Conservation (phyloP, 1,140 invertebrate genomes). For the Drosophila pandora region DNA sequence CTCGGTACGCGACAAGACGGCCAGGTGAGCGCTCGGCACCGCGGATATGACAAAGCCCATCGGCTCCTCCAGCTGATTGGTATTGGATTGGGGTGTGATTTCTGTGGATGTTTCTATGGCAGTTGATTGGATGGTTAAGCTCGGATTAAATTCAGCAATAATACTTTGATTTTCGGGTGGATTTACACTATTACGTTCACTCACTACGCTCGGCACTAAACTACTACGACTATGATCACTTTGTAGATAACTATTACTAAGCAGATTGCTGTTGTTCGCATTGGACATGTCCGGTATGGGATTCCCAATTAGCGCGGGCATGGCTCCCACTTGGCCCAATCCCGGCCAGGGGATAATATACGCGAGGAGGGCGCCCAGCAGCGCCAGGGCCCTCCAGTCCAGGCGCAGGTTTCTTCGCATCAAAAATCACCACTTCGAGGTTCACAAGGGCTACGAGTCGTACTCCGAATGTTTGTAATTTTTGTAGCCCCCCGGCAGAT, state of each 20-base stretch:
- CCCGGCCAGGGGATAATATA: constrained; percentile 73
- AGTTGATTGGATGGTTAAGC: constrained; percentile 61
- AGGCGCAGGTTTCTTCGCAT: constrained; percentile 83
- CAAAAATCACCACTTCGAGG: constrained; percentile 73
- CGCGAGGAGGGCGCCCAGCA: constrained; percentile 83
- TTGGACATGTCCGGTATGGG: constrained; percentile 30
- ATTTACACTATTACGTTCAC: constrained; percentile 73
- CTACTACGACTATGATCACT: constrained; percentile 77
- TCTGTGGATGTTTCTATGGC: constrained; percentile 51
- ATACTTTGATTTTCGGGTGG: constrained; percentile 75
- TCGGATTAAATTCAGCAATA: constrained; percentile 78
- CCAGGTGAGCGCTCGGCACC: constrained; percentile 53
- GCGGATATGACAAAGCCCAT: constrained; percentile 64
- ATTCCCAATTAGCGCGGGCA: constrained; percentile 59
- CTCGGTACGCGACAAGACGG: constrained; percentile 78
- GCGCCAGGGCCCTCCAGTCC: constrained; percentile 83
- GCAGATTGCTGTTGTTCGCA: constrained; percentile 34
- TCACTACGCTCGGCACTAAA: constrained; percentile 52
- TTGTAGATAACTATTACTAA: constrained; percentile 71
- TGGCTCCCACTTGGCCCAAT: constrained; percentile 58
- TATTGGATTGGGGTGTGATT: constrained; percentile 22
- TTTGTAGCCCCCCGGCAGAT: constrained; percentile 16
- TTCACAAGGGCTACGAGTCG: constrained; percentile 40
- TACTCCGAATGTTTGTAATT: constrained; percentile 28
- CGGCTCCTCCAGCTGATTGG: constrained; percentile 35